Base-by-base conservation (phyloP, 2,113 vertebrate genomes). In the Poeciliopsis retropinna region DNA sequence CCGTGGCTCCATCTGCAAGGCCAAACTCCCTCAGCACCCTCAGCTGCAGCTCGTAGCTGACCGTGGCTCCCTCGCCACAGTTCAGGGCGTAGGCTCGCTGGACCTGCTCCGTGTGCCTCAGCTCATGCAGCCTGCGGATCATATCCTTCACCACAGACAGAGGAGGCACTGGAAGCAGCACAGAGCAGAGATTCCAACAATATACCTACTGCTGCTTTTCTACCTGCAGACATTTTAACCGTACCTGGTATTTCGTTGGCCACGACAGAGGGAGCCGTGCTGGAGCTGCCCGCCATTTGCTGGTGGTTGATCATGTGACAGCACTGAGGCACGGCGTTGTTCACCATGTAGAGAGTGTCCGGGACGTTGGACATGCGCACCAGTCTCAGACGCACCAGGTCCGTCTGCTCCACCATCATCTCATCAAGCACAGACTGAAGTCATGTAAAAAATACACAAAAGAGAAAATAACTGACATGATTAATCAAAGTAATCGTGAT, bases 341-440 rank as follows among this genome's bases (percentile, higher is more conserved):
- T 97, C 47, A 99, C 97, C 98, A 99, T 99, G 91, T 99, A 99
- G 8, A 99, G 96, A 0, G 98, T 98, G 92, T 99, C 98, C 0
- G 98, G 98, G 64, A 99, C 98, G 0, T 99, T 99, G 90, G 98
- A 99, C 96, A 99, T 99, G 15, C 98, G 96, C 61, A 99, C 98
- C 91, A 99, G 96, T 22, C 98, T 93, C 86, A 99, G 87, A 41
- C 98, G 96, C 70, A 99, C 98, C 0, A 99, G 94, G 75, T 99
- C 98, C 0, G 97, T 98, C 70, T 99, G 98, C 80, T 99, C 98
- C 89, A 98, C 97, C 98, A 99, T 99, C 97, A 99, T 99, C 91
- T 99, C 98, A 54, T 98, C 98, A 60, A 99, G 95, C 30, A 97
- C 95, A 0, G 97, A 96, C 98, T 99, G 86, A 80, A 27, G 66